Percentiles rank a stretch among this genome's conserved stretches.
Evolutionary conservation across 2,888 invertebrate species (phyloP).

Genomic region (Tyria jacobaeae): DNA sequence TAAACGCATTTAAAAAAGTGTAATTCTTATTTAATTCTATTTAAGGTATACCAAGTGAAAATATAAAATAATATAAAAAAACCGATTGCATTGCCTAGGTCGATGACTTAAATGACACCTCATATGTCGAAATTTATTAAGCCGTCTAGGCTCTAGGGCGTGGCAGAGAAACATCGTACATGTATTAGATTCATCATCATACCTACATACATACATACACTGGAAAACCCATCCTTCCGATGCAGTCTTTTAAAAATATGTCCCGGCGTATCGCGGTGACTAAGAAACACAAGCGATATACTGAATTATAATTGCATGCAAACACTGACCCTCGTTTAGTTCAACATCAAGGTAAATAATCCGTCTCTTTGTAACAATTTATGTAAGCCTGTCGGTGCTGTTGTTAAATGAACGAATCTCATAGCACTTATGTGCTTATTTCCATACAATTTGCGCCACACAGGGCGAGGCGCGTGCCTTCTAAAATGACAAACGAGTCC

Average conservation of each 20-base stretch:
- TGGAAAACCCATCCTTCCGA: background rate
- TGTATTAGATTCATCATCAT: too few relatives aligned
- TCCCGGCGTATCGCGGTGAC: too few relatives aligned
- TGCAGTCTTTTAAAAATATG: background rate
- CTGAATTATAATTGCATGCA: conserved; percentile 5
- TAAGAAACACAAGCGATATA: background rate
- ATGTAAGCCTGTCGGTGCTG: conserved; percentile 36
- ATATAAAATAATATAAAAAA: too few relatives aligned
- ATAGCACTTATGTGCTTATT: conserved; percentile 66
- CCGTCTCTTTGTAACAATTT: conserved; percentile 44
- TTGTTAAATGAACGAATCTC: conserved; percentile 59
- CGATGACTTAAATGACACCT: too few relatives aligned
- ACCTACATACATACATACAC: too few relatives aligned
- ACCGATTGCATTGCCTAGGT: too few relatives aligned
- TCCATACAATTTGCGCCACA: conserved; percentile 81
- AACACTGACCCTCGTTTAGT: conserved; percentile 7
- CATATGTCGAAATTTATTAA: too few relatives aligned
- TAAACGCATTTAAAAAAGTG: background rate
- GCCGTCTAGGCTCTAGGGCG: too few relatives aligned
- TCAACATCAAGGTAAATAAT: conserved; percentile 44
- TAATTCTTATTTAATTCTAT: background rate
- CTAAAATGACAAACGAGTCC: conserved; percentile 56
- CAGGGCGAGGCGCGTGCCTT: conserved; percentile 66
- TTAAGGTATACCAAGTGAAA: too few relatives aligned
- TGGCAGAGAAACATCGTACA: too few relatives aligned